These are phyloP conservation scores for Drosophila pandora DNA, from an alignment of 1,140 invertebrate genomes.

Conservation along the genomic window DNA sequence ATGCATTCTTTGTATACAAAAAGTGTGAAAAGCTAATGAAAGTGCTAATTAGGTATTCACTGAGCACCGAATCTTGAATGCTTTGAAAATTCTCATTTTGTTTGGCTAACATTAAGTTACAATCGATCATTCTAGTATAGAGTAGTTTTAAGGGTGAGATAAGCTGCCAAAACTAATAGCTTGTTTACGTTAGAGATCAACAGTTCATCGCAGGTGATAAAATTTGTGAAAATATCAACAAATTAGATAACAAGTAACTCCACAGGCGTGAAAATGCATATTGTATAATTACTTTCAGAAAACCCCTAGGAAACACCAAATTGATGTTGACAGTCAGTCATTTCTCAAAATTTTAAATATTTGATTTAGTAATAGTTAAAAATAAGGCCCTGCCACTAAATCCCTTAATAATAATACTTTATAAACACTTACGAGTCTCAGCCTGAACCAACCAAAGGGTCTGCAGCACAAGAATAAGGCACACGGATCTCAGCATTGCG, in stretches of 20 bases:
- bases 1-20: slow-evolving; percentile 3
- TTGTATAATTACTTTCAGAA: background rate
- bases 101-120: background rate
- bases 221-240: background rate
- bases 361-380: no score
- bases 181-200: background rate
- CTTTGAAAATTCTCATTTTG: background rate
- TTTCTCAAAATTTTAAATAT: no score
- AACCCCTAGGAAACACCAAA: background rate
- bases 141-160: background rate
- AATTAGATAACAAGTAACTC: background rate
- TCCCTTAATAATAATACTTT: background rate
- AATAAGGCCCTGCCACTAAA: no score
- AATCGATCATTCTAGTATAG: background rate
- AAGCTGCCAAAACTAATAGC: no score
- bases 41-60: background rate
- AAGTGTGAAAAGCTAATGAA: slow-evolving; percentile 18
- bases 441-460: slow-evolving; percentile 37
- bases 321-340: no score
- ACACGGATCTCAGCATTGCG: slow-evolving; percentile 56
- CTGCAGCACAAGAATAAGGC: slow-evolving; percentile 48
- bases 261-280: background rate
- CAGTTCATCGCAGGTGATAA: background rate
- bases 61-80: background rate
- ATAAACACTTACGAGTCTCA: slow-evolving; percentile 56